Base-by-base conservation (phyloP, 1,140 invertebrate genomes). In the Hylaeus volcanicus region DNA sequence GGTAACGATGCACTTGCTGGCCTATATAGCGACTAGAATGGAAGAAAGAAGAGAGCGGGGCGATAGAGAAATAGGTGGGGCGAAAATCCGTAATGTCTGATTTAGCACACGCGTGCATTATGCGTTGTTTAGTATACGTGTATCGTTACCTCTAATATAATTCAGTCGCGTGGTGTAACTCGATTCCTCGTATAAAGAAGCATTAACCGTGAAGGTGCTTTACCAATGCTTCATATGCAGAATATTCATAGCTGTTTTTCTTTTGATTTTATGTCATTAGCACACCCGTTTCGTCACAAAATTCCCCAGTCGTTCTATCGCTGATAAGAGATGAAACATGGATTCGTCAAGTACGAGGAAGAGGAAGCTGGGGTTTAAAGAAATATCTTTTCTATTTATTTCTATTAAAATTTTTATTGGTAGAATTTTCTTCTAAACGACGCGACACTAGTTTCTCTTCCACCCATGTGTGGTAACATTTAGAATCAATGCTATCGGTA, bases 41-140 rank as follows among this genome's bases (percentile, higher is more conserved):
- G 66, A 76, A 76, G 56, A 70, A 72, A 55, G 75, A 69, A 69
- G 58, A 77, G 65, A 77, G 75, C 66, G 75, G 75, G 65, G 66
- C 37, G 26, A 41, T 39, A 26, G 14, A 11, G 68, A 26, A 55
- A 71, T 51, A 63, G 60, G 76, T 71, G 76, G 68, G 60, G 56
- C 41, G 15, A 64, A 72, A 79, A 71, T 79, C 48, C 41, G 45
- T 45, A 63, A 37, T 55, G 41, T 75, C 5, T 56, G 48, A 41
- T 68, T 60, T 69, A 55, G 8, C 51, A 15, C 55, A 74, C 61
- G 37, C 15, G 9, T 58, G 58, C 39, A 15, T 43, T 58, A 71
- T 39, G 41, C 26, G 39, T 43, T 43, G 15, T 1, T 15, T 71
- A 43, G 1, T 26, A 26, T n/a, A 58, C 56, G 26, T 43, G 39